Conservation (phyloP, 2,797 vertebrate species). For the Philypnodon macrostomus region DNA sequence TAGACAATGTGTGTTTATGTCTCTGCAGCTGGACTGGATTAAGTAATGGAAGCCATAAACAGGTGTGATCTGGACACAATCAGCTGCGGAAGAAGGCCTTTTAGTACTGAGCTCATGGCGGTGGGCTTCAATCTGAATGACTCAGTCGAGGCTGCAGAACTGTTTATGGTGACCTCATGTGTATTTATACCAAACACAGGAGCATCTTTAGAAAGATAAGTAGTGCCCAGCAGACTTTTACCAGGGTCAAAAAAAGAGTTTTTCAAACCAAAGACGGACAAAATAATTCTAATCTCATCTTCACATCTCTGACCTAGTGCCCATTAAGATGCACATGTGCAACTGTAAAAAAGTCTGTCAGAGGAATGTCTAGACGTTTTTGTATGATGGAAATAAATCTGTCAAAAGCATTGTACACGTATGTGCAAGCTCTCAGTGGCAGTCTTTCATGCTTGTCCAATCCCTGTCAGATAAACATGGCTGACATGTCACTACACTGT, state of each 20-base stretch:
- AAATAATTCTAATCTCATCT: too few species aligned
- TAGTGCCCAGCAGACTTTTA: too few species aligned
- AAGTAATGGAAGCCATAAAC: slow-evolving; percentile 49
- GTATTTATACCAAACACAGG: slow-evolving; percentile 53
- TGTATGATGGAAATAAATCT: slow-evolving; percentile 44
- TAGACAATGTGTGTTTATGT: slow-evolving; percentile 46
- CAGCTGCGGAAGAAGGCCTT: slow-evolving; percentile 24
- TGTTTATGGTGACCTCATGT: slow-evolving; percentile 63
- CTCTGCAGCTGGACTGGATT: slow-evolving; percentile 51
- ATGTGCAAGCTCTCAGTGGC: slow-evolving; percentile 18
- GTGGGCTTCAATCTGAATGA: slow-evolving; percentile 31
- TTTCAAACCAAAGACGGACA: too few species aligned
- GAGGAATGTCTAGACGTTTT: slow-evolving; percentile 56
- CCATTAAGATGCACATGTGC: slow-evolving; percentile 24
- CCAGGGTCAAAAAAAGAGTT: too few species aligned
- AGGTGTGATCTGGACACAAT: slow-evolving; percentile 47
- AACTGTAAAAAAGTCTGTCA: slow-evolving; percentile 55
- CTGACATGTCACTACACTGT: slow-evolving; percentile 36
- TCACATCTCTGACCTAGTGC: too few species aligned
- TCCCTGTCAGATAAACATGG: slow-evolving; percentile 39
- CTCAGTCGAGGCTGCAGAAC: slow-evolving; percentile 24
- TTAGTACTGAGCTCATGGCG: slow-evolving; percentile 22
- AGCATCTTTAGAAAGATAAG: slow-evolving; percentile 54
- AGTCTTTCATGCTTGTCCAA: slow-evolving; percentile 43
- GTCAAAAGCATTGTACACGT: slow-evolving; percentile 41